Conservation (phyloP, 2,888 invertebrate species). For the Eupithecia tripunctaria region DNA sequence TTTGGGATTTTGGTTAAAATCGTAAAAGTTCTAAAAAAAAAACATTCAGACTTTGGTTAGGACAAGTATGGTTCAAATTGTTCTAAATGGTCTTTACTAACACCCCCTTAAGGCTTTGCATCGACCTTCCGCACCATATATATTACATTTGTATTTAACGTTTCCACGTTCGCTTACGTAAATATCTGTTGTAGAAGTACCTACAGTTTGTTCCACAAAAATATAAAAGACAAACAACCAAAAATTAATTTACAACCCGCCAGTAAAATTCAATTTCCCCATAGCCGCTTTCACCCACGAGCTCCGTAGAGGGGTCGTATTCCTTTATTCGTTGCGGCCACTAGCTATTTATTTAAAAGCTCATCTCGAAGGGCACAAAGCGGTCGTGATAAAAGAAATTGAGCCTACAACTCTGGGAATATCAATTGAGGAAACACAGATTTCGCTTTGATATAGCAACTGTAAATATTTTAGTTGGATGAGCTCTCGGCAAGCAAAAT, state of each 20-base stretch:
- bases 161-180: background rate
- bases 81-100: too few relatives aligned
- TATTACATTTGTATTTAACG: too few relatives aligned
- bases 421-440: constrained; percentile 48
- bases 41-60: too few relatives aligned
- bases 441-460: constrained; percentile 49
- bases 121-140: too few relatives aligned
- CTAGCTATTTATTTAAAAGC: constrained; percentile 62
- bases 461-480: constrained; percentile 50
- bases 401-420: constrained; percentile 50
- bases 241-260: background rate
- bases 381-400: constrained; percentile 55
- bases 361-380: constrained; percentile 55
- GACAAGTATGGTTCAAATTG: too few relatives aligned
- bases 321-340: constrained; percentile 53
- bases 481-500: constrained; percentile 18
- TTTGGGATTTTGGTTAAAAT: too few relatives aligned
- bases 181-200: background rate
- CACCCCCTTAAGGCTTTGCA: too few relatives aligned
- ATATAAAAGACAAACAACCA: background rate
- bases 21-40: too few relatives aligned
- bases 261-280: constrained; percentile 17
- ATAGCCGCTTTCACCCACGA: constrained; percentile 43
- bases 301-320: constrained; percentile 46
- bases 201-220: background rate